Evolutionary conservation across 2,113 vertebrate genomes (phyloP).

Genomic region (Dermatemys mawii): DNA sequence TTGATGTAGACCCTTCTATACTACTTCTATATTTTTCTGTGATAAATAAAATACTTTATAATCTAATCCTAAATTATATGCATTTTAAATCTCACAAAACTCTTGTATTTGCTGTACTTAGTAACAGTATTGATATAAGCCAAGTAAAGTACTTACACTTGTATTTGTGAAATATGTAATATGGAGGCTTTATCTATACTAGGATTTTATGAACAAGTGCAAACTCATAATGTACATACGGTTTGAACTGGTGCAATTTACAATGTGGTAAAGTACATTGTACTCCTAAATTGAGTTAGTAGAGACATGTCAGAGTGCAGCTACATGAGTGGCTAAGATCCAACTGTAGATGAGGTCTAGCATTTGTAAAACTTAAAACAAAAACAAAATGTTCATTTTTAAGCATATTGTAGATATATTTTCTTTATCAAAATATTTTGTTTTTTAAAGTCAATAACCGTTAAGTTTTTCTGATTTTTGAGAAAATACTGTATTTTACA

Average conservation of each 20-base stretch:
- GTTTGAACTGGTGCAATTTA: neutral
- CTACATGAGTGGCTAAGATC: neutral
- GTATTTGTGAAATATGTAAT: neutral
- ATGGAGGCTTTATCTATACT: neutral
- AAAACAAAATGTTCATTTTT: neutral
- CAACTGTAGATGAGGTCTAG: neutral
- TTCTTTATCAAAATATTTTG: neutral
- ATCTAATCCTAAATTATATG: too few species aligned
- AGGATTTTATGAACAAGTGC: neutral
- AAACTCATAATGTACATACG: neutral
- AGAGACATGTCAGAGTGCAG: neutral
- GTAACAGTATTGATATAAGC: neutral
- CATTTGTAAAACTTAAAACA: neutral
- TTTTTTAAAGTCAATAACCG: neutral
- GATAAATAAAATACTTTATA: too few species aligned
- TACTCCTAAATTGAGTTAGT: neutral
- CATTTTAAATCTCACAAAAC: neutral
- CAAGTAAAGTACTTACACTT: neutral
- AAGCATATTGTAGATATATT: neutral
- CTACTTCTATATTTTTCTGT: neutral
- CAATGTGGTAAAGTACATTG: neutral
- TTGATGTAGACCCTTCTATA: conserved; percentile 14
- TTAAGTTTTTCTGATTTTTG: neutral
- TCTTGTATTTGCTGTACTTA: conserved; percentile 23
- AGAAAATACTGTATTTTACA: neutral